Conservation (phyloP, 2,797 vertebrate species). For the Discoglossus pictus region DNA sequence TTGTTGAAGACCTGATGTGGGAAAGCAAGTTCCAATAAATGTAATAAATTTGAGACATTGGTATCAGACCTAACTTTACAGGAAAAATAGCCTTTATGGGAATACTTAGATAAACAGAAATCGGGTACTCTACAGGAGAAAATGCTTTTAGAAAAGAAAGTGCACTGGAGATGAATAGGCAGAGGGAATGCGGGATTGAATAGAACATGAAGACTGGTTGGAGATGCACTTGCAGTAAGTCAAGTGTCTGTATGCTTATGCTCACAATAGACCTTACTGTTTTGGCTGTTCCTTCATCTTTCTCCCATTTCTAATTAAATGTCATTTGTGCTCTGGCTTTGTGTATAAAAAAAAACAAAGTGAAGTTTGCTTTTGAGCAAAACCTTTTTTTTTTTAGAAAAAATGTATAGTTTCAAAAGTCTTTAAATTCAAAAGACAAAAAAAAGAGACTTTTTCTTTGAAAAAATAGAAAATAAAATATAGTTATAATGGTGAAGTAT, state of each 20-base stretch:
- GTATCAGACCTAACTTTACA: conserved; percentile 10
- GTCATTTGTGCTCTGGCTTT: conserved; percentile 13
- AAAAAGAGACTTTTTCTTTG: no score
- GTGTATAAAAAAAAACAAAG: conserved; percentile 9
- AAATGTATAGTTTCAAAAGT: background rate
- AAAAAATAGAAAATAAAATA: no score
- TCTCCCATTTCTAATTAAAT: conserved; percentile 34
- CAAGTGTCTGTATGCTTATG: conserved; percentile 33
- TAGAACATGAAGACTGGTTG: conserved; percentile 26
- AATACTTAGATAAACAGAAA: conserved; percentile 12
- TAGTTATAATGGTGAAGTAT: no score
- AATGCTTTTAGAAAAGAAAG: conserved; percentile 26
- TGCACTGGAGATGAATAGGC: conserved; percentile 23
- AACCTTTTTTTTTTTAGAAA: conserved; percentile 1
- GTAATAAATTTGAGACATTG: background rate
- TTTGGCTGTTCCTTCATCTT: conserved; percentile 17
- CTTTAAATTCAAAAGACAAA: conserved; percentile 12
- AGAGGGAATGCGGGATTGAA: conserved; percentile 25
- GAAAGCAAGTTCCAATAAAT: conserved; percentile 11
- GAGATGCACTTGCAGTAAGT: conserved; percentile 40
- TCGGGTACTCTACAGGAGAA: conserved; percentile 1
- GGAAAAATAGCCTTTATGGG: background rate
- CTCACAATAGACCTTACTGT: conserved; percentile 28
- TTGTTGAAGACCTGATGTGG: no score
- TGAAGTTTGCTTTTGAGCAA: conserved; percentile 2